Percentiles rank a stretch among this genome's conserved stretches.
Evolutionary conservation across 2,888 invertebrate species (phyloP).

Genomic region (Bembecia ichneumoniformis): DNA sequence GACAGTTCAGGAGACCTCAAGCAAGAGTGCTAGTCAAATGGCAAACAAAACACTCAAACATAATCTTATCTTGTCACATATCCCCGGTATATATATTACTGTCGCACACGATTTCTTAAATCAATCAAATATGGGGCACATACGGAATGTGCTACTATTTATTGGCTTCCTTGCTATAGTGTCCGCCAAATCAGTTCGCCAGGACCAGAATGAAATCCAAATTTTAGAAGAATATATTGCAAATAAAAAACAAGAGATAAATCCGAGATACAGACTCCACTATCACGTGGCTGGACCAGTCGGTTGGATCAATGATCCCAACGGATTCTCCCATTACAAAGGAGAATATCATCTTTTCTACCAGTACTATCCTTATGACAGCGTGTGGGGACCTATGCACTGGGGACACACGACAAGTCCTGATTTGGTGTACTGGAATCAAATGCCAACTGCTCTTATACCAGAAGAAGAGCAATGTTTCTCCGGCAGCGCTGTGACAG

Average conservation of each 20-base stretch:
- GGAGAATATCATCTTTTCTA: slow-evolving; percentile 69
- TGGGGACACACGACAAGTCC: slow-evolving; percentile 67
- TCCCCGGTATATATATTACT: not conserved
- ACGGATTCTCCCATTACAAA: slow-evolving; percentile 65
- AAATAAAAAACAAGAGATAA: slow-evolving; percentile 36
- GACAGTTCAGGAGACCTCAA: no score
- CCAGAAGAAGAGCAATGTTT: slow-evolving; percentile 60
- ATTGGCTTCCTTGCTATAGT: slow-evolving; percentile 21
- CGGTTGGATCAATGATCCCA: slow-evolving; percentile 74
- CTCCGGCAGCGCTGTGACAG: slow-evolving; percentile 58
- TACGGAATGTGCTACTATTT: slow-evolving; percentile 6
- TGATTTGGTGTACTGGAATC: slow-evolving; percentile 64
- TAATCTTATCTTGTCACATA: not conserved
- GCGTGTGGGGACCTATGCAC: slow-evolving; percentile 63
- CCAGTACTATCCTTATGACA: slow-evolving; percentile 64
- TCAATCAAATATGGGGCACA: not conserved
- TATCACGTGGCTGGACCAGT: slow-evolving; percentile 57
- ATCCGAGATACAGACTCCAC: slow-evolving; percentile 42
- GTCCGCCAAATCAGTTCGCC: slow-evolving; percentile 17
- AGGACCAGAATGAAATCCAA: slow-evolving; percentile 20
- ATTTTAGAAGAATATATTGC: slow-evolving; percentile 46
- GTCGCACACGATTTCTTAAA: not conserved
- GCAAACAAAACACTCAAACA: not conserved
- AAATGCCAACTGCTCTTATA: slow-evolving; percentile 57
- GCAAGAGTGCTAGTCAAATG: not conserved